phyloP scores from a whole-genome alignment of 1,140 invertebrate species.

The Manduca sexta region DNA sequence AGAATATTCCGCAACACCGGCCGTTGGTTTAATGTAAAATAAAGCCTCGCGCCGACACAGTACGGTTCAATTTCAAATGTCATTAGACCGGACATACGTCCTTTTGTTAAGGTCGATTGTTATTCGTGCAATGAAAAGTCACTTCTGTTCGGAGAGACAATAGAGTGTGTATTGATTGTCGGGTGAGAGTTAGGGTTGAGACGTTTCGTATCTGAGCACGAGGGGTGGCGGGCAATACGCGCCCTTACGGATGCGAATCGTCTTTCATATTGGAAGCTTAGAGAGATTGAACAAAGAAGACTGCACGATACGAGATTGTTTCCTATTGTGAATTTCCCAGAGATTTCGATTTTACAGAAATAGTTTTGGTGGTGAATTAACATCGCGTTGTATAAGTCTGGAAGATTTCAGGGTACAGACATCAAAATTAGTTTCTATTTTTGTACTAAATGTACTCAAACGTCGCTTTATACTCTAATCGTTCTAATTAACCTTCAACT shows the following conservation, averaged over 20 bases:
- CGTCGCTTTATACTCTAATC: no score
- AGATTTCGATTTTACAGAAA: slow-evolving; percentile 7
- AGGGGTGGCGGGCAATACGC: slow-evolving; percentile 22
- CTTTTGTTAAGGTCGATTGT: neutral
- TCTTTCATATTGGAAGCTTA: slow-evolving; percentile 52
- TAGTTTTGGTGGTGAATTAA: no score
- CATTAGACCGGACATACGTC: slow-evolving; percentile 7
- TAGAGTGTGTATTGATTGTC: slow-evolving; percentile 24
- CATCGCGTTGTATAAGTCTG: no score
- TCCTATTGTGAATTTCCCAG: slow-evolving; percentile 9
- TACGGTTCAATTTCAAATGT: slow-evolving; percentile 30
- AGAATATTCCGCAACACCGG: slow-evolving; percentile 16
- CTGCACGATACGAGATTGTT: slow-evolving; percentile 23
- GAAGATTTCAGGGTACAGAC: no score
- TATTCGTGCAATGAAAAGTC: slow-evolving; percentile 4
- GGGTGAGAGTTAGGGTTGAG: slow-evolving; percentile 14
- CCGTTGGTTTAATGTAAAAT: slow-evolving; percentile 5
- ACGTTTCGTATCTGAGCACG: slow-evolving; percentile 15
- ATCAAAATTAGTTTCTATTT: no score
- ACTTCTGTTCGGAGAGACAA: slow-evolving; percentile 10
- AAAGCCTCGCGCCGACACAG: slow-evolving; percentile 15
- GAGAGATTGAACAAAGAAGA: slow-evolving; percentile 43
- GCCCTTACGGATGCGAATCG: slow-evolving; percentile 40
- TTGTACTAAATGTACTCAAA: no score
- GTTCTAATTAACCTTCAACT: no score